Evolutionary conservation across 2,113 vertebrate genomes (phyloP).

Genomic region (Onychostruthus taczanowskii): DNA sequence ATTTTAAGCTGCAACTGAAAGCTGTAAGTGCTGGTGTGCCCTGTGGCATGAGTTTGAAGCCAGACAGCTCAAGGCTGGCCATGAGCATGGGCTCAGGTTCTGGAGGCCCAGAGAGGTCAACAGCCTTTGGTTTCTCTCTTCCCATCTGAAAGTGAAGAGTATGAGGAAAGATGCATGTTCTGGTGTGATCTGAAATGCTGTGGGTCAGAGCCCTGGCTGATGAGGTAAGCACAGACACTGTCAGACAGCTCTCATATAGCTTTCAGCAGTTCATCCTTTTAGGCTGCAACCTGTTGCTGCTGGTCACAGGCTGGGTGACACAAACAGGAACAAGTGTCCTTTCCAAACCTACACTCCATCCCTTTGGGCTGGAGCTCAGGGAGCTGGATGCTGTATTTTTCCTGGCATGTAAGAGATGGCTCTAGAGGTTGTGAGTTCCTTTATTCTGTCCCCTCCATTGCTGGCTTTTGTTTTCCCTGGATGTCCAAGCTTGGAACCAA

Average conservation of each 20-base stretch:
- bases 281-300: neutral
- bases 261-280: neutral
- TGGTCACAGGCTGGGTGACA: neutral
- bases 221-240: neutral
- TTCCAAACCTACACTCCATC: neutral
- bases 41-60: neutral
- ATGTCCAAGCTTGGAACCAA: neutral
- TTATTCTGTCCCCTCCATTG: neutral
- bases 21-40: rapidly evolving
- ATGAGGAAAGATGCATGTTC: neutral
- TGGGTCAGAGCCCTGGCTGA: neutral
- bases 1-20: neutral
- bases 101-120: neutral
- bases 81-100: neutral
- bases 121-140: neutral
- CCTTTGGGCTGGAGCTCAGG: neutral
- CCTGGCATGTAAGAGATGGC: neutral
- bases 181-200: rapidly evolving
- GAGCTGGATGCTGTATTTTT: neutral
- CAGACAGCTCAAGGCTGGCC: neutral
- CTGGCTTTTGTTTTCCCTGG: neutral
- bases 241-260: neutral
- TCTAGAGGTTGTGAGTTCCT: neutral
- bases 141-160: neutral
- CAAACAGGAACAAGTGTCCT: neutral